Base-by-base conservation (phyloP, 37 sponge, comb jelly and placozoan genomes). In the Agelas oroides region DNA sequence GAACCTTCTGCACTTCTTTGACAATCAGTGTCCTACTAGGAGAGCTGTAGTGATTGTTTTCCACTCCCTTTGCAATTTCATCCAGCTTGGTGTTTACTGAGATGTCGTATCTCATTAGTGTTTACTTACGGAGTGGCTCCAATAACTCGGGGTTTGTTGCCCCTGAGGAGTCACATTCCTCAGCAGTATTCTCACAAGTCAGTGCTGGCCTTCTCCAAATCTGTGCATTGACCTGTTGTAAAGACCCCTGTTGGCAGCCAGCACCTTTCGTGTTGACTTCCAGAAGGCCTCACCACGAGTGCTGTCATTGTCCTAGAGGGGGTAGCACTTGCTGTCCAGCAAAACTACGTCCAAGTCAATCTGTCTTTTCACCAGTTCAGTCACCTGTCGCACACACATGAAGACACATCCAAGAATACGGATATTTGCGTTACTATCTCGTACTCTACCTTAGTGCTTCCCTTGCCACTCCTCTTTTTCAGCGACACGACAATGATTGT, bases 201-300 rank as follows among this genome's bases (percentile, higher is more conserved):
- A n/a, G n/a, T n/a, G n/a, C n/a, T n/a, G n/a, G n/a, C n/a, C n/a
- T n/a, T n/a, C n/a, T n/a, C n/a, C n/a, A n/a, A n/a, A n/a, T n/a
- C n/a, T n/a, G n/a, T n/a, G n/a, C n/a, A n/a, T n/a, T n/a, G 58
- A 25, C 62, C 11, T 61, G 62, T 14, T 25, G 27, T 61, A 61
- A 25, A 61, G 62, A 3, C 27, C 62, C n/a, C 62, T 27, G 27
- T 61, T 61, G 5, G 62, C 62, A 3, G 62, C 62, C 2, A 61
- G 62, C 5, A 61, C 62, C 62, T 61, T 61, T 13, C 62, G 5
- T 61, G 62, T 61, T 23, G 62, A 61, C 14, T 61, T 61, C 62
- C 62, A 61, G 62, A 61, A 61, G 62, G 14, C 62, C 62, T 61
- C 62, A 23, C 27, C 62, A 11, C 62, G n/a, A 23, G 62, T 61